Evolutionary conservation across 2,113 vertebrate genomes (phyloP).

Genomic region (Gallinago media): DNA sequence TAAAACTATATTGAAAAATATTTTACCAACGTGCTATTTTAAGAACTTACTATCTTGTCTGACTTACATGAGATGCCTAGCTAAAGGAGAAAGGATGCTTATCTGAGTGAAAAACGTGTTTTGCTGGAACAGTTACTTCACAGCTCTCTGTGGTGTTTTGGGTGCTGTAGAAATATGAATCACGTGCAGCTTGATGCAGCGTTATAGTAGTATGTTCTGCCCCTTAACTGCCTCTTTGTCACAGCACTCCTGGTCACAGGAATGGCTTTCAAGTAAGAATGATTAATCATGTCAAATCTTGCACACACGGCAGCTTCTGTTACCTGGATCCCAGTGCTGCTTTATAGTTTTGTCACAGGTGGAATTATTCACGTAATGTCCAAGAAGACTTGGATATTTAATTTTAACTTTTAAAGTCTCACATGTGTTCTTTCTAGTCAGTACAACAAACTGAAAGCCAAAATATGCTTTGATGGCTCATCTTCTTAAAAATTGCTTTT

Average conservation of each 20-base stretch:
- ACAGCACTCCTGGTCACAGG: neutral
- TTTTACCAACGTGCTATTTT: neutral
- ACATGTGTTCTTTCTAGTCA: neutral
- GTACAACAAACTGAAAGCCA: neutral
- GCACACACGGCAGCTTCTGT: neutral
- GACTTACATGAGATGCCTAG: neutral
- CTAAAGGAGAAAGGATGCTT: neutral
- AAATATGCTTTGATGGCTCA: neutral
- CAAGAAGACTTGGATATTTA: neutral
- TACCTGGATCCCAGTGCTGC: neutral
- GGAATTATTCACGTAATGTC: neutral
- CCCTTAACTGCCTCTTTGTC: neutral
- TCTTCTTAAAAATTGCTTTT: conserved; percentile 11
- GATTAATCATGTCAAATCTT: neutral
- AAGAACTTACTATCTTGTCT: neutral
- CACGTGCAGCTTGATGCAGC: neutral
- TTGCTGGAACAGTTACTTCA: neutral
- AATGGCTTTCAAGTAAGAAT: neutral
- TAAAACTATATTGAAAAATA: neutral
- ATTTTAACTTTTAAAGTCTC: neutral
- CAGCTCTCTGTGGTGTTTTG: neutral
- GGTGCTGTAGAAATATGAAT: neutral
- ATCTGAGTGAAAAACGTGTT: neutral
- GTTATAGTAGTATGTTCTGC: neutral
- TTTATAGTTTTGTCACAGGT: neutral